Evolutionary conservation across 2,888 invertebrate species (phyloP).

Genomic region (Microchrysa polita): DNA sequence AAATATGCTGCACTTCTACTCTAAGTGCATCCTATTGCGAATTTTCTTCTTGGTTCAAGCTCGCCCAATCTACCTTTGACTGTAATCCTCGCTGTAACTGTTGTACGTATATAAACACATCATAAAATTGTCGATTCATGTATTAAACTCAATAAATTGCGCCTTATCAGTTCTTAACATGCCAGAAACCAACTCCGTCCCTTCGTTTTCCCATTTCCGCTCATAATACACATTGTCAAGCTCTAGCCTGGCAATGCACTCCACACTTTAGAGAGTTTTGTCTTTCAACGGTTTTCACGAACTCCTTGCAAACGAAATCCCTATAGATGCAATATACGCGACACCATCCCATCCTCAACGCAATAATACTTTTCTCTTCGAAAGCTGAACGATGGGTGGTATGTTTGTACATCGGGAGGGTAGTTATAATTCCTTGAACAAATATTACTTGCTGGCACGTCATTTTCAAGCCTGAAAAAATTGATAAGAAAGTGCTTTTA

Average conservation of each 20-base stretch:
- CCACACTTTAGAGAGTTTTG: too few species aligned
- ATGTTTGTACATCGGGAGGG: too few species aligned
- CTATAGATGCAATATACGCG: background rate
- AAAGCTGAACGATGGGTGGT: too few species aligned
- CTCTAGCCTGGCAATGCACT: conserved; percentile 7
- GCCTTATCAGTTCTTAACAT: conserved; percentile 35
- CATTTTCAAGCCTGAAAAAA: conserved; percentile 40
- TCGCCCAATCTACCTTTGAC: too few species aligned
- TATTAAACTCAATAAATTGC: conserved; percentile 36
- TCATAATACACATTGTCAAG: conserved; percentile 4
- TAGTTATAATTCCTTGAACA: conserved; percentile 11
- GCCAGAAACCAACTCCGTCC: too few species aligned
- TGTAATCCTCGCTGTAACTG: too few species aligned
- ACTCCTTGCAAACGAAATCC: conserved; percentile 8
- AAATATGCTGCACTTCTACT: too few species aligned
- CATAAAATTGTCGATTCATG: conserved; percentile 31
- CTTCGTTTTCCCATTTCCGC: background rate
- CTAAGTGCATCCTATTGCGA: too few species aligned
- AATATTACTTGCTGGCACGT: conserved; percentile 38
- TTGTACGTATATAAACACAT: background rate
- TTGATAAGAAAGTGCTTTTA: conserved; percentile 32
- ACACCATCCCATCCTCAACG: too few species aligned
- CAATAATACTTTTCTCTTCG: too few species aligned
- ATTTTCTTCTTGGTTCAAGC: too few species aligned
- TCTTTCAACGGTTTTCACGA: too few species aligned